Conservation (phyloP, 2,113 vertebrate species). For the Murina feae region DNA sequence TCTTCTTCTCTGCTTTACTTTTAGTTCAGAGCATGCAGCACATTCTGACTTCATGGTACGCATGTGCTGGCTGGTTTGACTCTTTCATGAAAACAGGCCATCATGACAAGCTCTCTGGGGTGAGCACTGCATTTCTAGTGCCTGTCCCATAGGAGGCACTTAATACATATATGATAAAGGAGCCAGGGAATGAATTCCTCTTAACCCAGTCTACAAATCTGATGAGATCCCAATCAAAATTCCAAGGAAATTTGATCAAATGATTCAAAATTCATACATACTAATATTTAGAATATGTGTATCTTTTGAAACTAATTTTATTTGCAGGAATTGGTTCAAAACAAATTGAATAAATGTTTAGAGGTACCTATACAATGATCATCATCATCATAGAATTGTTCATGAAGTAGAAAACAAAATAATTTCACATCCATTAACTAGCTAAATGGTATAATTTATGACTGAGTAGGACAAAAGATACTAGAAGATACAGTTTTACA, state of each 20-base stretch:
- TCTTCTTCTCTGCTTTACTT: no score
- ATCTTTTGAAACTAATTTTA: not conserved
- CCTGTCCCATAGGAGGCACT: not conserved
- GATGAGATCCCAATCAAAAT: not conserved
- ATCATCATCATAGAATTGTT: no score
- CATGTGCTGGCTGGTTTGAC: no score
- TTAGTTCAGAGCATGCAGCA: no score
- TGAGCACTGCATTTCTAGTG: not conserved
- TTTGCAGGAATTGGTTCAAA: not conserved
- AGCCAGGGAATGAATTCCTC: not conserved
- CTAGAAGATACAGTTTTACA: no score
- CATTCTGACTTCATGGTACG: no score
- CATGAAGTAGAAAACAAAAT: no score
- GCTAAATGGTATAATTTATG: no score
- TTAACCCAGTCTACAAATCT: not conserved
- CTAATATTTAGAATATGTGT: not conserved
- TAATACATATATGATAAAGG: not conserved
- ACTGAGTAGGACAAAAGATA: no score
- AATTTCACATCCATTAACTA: no score
- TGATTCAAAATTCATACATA: not conserved
- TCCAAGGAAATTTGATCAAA: not conserved
- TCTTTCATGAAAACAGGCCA: no score
- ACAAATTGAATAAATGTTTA: not conserved
- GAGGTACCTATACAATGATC: no score
- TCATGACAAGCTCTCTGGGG: not conserved